Base-by-base conservation (phyloP, 2,797 vertebrate species). In the Coregonus ussuriensis region DNA sequence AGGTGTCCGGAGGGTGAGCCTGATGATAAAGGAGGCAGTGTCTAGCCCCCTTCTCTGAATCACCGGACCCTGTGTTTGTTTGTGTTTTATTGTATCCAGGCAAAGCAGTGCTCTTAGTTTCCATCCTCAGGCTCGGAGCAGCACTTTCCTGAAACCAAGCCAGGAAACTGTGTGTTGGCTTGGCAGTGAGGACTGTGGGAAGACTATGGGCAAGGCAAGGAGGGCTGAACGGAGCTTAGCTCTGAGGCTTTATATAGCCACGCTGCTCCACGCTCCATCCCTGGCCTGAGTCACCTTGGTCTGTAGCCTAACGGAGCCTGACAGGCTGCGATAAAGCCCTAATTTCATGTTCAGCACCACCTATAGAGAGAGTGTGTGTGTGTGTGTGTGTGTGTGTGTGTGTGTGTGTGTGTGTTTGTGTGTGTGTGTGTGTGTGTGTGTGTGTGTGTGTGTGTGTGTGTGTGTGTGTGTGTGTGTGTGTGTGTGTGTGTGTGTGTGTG, bases 91-190 rank as follows among this genome's bases (percentile, higher is more conserved):
- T 84, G 97, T 97, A 97, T 97, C 97, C 95, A 99, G 95, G 97
- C 96, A 93, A 95, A 96, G 94, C 89, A 90, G 85, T 89, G 77
- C 95, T 96, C 95, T 95, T 94, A 98, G 94, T 98, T 99, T 98
- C 97, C 97, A 95, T 95, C 91, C 94, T 95, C 92, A 88, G 68
- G 93, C 93, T 85, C 33, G 53, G 90, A 97, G 96, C 95, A 94
- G 95, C 93, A 95, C 93, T 98, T 98, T 99, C 97, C 98, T 99
- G 97, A 98, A 97, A 81, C 79, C 73, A 85, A 86, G 97, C 98
- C 98, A 99, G 98, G 98, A 99, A 99, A 97, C 96, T 96, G 86
- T 96, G 96, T 91, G 96, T 95, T 94, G 93, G 91, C 93, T 95
- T 97, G 95, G 96, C 95, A 96, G 93, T 86, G 88, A 80, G 88